Conservation (phyloP, 2,797 vertebrate species). For the Xenops minutus region DNA sequence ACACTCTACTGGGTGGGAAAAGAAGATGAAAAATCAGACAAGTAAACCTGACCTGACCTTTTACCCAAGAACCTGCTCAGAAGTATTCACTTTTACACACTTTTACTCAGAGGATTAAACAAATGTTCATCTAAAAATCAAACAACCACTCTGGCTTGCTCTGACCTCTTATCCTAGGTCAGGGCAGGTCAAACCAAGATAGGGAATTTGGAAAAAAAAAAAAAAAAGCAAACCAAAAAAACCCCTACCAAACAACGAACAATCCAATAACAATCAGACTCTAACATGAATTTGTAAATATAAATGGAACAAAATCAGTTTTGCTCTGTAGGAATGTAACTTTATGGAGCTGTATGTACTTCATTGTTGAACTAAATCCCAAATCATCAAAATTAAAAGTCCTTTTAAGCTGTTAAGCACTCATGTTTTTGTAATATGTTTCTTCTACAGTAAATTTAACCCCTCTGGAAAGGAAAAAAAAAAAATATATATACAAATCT, state of each 20-base stretch:
- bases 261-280: neutral
- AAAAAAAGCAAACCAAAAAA: neutral
- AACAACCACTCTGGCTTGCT: conserved; percentile 13
- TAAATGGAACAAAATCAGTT: neutral
- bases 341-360: neutral
- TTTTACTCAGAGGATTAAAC: conserved; percentile 58
- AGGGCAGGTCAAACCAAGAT: conserved; percentile 45
- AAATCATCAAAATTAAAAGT: neutral
- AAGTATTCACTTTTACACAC: conserved; percentile 60
- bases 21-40: neutral
- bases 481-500: neutral
- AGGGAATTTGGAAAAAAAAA: neutral
- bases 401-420: neutral
- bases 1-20: neutral
- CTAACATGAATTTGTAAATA: neutral
- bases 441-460: neutral
- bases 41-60: conserved; percentile 52
- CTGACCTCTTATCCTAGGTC: conserved; percentile 36
- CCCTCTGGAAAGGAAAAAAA: neutral
- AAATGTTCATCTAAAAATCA: conserved; percentile 58
- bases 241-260: neutral
- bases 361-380: neutral
- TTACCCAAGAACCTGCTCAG: conserved; percentile 11
- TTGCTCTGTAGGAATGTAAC: neutral
- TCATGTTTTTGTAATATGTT: neutral